phyloP scores from a whole-genome alignment of 2,113 vertebrate species.

The Grallaria varia region DNA sequence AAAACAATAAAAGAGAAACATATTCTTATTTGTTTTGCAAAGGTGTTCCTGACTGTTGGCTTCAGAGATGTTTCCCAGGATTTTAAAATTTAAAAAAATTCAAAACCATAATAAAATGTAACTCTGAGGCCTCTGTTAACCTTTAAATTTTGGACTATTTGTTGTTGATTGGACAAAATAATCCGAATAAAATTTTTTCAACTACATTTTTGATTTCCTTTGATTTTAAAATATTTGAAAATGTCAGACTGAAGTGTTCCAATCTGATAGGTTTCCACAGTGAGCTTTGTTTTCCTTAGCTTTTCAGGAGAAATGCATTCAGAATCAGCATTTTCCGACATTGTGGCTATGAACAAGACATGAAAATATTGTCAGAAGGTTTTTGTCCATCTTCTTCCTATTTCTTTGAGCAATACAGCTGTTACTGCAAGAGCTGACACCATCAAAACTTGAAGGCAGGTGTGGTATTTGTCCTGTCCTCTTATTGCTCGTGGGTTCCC shows the following conservation, averaged over 20 bases:
- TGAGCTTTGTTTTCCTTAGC: not conserved
- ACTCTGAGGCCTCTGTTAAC: not conserved
- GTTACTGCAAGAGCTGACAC: not conserved
- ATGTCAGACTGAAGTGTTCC: not conserved
- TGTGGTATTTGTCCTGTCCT: not conserved
- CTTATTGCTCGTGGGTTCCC: not conserved
- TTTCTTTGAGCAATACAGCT: not conserved
- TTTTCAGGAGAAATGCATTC: not conserved
- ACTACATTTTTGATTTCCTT: not conserved
- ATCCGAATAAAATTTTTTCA: not conserved
- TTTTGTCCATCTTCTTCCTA: not conserved
- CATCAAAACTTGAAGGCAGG: not conserved
- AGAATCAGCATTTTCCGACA: fast-evolving
- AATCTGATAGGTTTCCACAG: not conserved
- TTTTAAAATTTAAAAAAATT: not conserved
- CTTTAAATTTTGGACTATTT: not conserved
- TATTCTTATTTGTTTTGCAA: not conserved
- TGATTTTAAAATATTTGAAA: not conserved
- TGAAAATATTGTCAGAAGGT: not conserved
- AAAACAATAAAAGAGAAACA: not conserved
- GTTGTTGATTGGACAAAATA: not conserved
- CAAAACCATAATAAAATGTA: not conserved
- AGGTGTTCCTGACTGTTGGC: not conserved
- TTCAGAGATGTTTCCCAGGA: not conserved
- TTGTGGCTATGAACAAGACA: not conserved